Evolutionary conservation across 2,113 vertebrate genomes (phyloP).

Genomic region (Petrocephalus zakoni): DNA sequence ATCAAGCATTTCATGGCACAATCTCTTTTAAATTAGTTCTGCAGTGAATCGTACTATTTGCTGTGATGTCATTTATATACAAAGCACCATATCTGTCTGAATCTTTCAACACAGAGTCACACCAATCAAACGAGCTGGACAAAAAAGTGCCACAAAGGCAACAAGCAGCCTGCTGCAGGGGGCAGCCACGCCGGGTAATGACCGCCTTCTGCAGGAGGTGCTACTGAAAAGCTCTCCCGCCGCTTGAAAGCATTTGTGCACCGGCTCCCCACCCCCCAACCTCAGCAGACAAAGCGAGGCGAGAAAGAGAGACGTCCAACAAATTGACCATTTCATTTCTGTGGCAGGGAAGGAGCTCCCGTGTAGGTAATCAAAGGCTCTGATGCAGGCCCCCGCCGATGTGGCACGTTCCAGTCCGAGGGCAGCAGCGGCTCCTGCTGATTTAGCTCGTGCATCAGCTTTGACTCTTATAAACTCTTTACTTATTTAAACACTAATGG

Average conservation of each 20-base stretch:
- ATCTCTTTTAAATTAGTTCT: background rate
- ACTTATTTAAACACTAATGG: background rate
- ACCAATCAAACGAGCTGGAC: background rate
- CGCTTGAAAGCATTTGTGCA: slow-evolving; percentile 49
- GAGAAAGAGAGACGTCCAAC: slow-evolving; percentile 45
- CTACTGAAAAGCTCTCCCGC: slow-evolving; percentile 28
- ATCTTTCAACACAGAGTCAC: background rate
- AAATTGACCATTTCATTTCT: slow-evolving; percentile 54
- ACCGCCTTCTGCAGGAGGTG: slow-evolving; percentile 47
- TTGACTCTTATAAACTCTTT: background rate
- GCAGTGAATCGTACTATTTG: background rate
- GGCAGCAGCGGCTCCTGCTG: background rate
- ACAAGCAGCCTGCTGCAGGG: background rate
- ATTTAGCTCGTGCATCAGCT: background rate
- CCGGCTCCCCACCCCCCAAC: slow-evolving; percentile 40
- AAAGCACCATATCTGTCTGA: background rate
- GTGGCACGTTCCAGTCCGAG: background rate
- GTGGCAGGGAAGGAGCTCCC: slow-evolving; percentile 27
- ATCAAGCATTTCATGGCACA: background rate
- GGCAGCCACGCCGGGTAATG: slow-evolving; percentile 48
- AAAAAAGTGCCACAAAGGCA: background rate
- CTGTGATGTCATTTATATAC: background rate
- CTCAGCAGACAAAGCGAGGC: slow-evolving; percentile 55
- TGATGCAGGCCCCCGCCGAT: background rate
- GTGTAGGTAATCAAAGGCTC: background rate